phyloP scores from a whole-genome alignment of 2,113 vertebrate genomes.

The Vulpes ferrilata region DNA sequence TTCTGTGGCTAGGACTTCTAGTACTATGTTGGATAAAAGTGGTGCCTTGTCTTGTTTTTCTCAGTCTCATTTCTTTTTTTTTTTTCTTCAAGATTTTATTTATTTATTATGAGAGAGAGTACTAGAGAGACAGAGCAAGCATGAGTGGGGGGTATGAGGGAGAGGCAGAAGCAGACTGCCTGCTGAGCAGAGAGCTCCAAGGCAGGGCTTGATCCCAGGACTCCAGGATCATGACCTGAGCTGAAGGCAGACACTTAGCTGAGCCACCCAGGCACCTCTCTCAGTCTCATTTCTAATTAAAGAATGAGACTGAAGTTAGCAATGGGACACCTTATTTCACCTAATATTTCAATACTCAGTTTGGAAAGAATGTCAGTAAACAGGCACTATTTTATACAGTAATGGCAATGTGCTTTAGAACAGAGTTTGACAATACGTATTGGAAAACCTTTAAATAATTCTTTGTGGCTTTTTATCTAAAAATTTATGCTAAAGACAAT shows the following conservation, averaged over 20 bases:
- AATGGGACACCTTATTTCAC: not conserved
- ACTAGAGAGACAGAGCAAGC: no score
- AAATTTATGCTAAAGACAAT: constrained; percentile 23
- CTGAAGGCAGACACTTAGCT: no score
- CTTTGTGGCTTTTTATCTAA: not conserved
- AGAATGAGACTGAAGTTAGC: not conserved
- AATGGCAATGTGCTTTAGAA: not conserved
- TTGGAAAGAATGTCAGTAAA: not conserved
- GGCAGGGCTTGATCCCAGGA: no score
- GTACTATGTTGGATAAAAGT: not conserved
- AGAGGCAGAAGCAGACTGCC: no score
- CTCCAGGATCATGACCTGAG: no score
- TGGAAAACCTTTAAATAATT: not conserved
- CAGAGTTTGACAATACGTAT: not conserved
- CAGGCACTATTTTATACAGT: not conserved
- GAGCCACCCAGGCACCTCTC: not conserved
- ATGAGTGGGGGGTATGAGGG: no score
- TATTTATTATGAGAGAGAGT: no score
- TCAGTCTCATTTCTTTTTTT: not conserved
- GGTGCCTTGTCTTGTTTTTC: not conserved
- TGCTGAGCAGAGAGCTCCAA: no score
- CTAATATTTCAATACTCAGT: not conserved
- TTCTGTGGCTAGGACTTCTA: not conserved
- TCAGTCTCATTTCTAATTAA: not conserved
- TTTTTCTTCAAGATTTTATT: no score